These are phyloP conservation scores for Mechanitis mazaeus DNA, from an alignment of 2,888 invertebrate genomes.

Conservation along the genomic window DNA sequence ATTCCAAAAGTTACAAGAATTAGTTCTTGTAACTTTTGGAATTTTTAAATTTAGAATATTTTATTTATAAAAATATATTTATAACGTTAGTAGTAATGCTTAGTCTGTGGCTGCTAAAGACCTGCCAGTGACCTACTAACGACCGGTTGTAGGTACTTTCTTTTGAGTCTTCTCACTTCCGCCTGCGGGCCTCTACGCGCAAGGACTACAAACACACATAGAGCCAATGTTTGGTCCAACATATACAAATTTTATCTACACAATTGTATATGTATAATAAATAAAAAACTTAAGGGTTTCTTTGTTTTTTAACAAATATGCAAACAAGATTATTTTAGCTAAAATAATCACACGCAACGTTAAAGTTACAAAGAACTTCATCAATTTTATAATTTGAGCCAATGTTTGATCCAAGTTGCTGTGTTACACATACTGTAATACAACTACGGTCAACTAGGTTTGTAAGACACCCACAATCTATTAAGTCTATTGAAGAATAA, in stretches of 20 bases:
- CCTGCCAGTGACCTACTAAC: slow-evolving; percentile 57
- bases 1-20: neutral
- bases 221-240: slow-evolving; percentile 11
- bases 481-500: neutral
- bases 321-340: no score
- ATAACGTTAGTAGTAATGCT: neutral
- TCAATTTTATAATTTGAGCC: neutral
- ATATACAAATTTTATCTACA: neutral
- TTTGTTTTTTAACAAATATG: no score
- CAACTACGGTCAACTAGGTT: slow-evolving; percentile 22
- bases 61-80: neutral
- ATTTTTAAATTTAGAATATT: no score
- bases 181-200: slow-evolving; percentile 70
- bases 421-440: slow-evolving; percentile 10
- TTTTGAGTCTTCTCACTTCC: slow-evolving; percentile 73
- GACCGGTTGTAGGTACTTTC: slow-evolving; percentile 73
- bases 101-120: slow-evolving; percentile 20
- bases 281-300: no score
- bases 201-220: slow-evolving; percentile 51
- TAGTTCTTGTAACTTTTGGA: no score
- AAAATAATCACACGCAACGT: no score
- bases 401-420: slow-evolving; percentile 7
- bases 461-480: slow-evolving; percentile 11
- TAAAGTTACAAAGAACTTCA: no score
- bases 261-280: no score